A percentile compares a stretch with the other conserved stretches of the same genome.
Evolutionary conservation across 2,797 vertebrate genomes (phyloP).

Genomic region (Picus viridis): DNA sequence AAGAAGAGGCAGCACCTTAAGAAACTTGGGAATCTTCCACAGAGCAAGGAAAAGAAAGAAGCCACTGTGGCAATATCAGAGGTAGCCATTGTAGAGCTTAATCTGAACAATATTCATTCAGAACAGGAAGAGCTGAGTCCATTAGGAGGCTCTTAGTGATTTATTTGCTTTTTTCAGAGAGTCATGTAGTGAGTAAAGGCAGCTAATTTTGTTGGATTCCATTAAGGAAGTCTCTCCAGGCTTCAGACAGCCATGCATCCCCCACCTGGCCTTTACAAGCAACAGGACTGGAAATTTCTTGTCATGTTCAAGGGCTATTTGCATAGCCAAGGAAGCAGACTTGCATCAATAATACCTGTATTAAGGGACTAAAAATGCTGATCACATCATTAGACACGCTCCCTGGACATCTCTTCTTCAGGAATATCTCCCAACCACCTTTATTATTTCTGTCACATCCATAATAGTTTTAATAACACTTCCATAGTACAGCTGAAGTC

Average conservation of each 20-base stretch:
- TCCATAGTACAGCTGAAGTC: neutral
- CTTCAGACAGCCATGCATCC: slow-evolving; percentile 16
- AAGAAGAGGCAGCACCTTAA: neutral
- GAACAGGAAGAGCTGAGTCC: slow-evolving; percentile 52
- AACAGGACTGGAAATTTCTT: slow-evolving; percentile 40
- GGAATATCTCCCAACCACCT: neutral
- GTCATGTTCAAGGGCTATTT: slow-evolving; percentile 14
- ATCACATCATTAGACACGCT: neutral
- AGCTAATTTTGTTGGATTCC: slow-evolving; percentile 64
- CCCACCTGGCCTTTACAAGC: neutral
- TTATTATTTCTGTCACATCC: slow-evolving; percentile 7
- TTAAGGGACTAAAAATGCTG: slow-evolving; percentile 8
- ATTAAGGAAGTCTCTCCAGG: slow-evolving; percentile 56
- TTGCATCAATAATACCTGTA: slow-evolving; percentile 41
- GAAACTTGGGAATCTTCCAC: neutral
- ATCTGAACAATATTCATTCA: slow-evolving; percentile 46
- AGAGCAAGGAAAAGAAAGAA: neutral
- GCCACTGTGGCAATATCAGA: neutral
- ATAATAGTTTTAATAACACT: neutral
- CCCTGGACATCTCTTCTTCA: neutral
- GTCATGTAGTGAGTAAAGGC: slow-evolving; percentile 35
- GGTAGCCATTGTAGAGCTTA: neutral
- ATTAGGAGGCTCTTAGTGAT: slow-evolving; percentile 53
- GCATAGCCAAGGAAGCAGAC: slow-evolving; percentile 23
- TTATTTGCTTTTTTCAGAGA: slow-evolving; percentile 56